A percentile compares a stretch with the other conserved stretches of the same genome.
Conservation (phyloP, 23 tunicate species). For the Diplosoma virens region DNA sequence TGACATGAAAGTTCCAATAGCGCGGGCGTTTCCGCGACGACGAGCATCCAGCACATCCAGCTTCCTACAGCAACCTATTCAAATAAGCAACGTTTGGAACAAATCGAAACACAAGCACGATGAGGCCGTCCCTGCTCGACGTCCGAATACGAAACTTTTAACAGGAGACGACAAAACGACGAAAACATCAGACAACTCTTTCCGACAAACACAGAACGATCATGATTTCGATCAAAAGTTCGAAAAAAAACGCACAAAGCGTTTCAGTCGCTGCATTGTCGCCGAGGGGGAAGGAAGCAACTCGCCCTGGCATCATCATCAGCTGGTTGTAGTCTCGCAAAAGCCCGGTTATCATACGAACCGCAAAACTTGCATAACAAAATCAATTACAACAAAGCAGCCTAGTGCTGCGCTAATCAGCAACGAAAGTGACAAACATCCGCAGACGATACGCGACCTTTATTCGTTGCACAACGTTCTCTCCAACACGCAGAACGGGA, state of each 20-base stretch:
- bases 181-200: background rate
- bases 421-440: conserved; percentile 33
- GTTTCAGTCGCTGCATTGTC: conserved; percentile 12
- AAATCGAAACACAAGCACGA: background rate
- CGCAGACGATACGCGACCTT: conserved; percentile 78
- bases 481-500: conserved; percentile 97
- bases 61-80: conserved; percentile 17
- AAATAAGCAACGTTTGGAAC: background rate
- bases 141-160: too few species aligned
- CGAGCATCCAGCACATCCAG: conserved; percentile 46
- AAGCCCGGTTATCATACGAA: conserved; percentile 27
- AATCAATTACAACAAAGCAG: background rate
- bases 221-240: conserved; percentile 25
- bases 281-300: conserved; percentile 55
- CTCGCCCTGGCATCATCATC: conserved; percentile 88
- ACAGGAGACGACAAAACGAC: background rate
- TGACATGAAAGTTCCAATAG: background rate
- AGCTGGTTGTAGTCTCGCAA: conserved; percentile 70
- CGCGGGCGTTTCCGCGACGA: background rate
- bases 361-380: conserved; percentile 4
- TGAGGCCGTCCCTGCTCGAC: background rate
- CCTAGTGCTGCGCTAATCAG: background rate
- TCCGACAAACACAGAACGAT: conserved; percentile 12
- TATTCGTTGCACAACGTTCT: conserved; percentile 89
- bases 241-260: conserved; percentile 12